These are phyloP conservation scores for Melanotaenia maccullochi DNA, from an alignment of 2,797 vertebrate species.

Conservation along the genomic window DNA sequence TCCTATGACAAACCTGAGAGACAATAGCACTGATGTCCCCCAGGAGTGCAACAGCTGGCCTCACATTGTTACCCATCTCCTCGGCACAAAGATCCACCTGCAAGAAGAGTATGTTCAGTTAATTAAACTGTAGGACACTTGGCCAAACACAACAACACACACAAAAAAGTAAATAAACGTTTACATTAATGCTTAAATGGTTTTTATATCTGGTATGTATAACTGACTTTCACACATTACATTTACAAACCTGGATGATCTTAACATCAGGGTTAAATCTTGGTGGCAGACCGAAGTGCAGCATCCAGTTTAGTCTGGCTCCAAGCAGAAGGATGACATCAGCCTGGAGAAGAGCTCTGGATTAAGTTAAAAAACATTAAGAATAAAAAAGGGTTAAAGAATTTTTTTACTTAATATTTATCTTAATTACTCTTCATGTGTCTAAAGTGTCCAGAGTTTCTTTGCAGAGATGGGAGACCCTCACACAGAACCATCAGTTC, in stretches of 20 bases:
- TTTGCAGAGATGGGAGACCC: too few relatives aligned
- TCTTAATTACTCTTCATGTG: background rate
- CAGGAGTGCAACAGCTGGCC: slow-evolving; percentile 86
- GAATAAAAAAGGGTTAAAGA: background rate
- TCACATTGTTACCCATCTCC: slow-evolving; percentile 96
- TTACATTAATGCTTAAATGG: background rate
- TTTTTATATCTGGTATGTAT: background rate
- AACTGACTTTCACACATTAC: background rate
- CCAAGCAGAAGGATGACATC: slow-evolving; percentile 93
- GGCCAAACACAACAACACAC: background rate
- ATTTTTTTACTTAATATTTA: background rate
- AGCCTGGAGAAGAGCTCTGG: slow-evolving; percentile 91
- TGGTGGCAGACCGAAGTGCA: slow-evolving; percentile 96
- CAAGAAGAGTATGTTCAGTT: slow-evolving; percentile 11
- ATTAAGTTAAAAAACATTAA: background rate
- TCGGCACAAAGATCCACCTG: slow-evolving; percentile 96
- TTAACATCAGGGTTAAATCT: slow-evolving; percentile 90
- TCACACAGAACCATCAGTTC: too few relatives aligned
- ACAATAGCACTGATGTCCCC: slow-evolving; percentile 89
- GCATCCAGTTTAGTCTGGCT: slow-evolving; percentile 97
- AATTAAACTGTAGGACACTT: background rate
- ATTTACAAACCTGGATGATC: slow-evolving; percentile 89
- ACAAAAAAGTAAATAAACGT: background rate
- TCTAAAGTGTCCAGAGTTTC: too few relatives aligned
- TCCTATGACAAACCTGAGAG: slow-evolving; percentile 79